phyloP scores from a whole-genome alignment of 2,113 vertebrate species.

The Crotophaga sulcirostris region DNA sequence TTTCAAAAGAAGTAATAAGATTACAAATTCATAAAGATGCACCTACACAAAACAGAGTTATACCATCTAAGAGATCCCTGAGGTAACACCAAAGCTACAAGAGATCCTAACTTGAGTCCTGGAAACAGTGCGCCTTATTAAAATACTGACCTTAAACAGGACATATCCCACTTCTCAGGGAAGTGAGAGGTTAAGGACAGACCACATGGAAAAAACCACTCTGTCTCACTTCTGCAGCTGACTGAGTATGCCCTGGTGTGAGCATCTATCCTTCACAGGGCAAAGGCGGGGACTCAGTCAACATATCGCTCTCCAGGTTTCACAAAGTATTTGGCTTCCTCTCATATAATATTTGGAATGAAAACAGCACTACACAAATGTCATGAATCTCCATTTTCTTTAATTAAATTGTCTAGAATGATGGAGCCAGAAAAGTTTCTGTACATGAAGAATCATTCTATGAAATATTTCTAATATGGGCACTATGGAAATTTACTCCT shows the following conservation, averaged over 20 bases:
- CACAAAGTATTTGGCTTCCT: conserved; percentile 8
- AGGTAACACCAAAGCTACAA: neutral
- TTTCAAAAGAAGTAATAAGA: neutral
- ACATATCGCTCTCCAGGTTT: neutral
- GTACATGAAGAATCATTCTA: neutral
- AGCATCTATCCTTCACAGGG: neutral
- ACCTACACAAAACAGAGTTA: neutral
- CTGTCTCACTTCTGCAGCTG: neutral
- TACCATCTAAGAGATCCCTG: neutral
- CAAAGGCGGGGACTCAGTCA: neutral
- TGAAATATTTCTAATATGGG: neutral
- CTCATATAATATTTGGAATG: neutral
- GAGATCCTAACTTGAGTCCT: neutral
- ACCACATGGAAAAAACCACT: neutral
- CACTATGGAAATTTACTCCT: neutral
- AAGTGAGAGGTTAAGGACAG: neutral
- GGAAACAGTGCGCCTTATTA: neutral
- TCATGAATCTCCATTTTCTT: neutral
- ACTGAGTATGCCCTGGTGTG: neutral
- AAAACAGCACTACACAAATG: neutral
- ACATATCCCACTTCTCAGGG: neutral
- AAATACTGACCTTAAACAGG: neutral
- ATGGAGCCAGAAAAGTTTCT: conserved; percentile 2
- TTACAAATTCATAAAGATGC: neutral
- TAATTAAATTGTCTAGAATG: neutral